Evolutionary conservation across 2,113 vertebrate genomes (phyloP).

Genomic region (Mastomys coucha): DNA sequence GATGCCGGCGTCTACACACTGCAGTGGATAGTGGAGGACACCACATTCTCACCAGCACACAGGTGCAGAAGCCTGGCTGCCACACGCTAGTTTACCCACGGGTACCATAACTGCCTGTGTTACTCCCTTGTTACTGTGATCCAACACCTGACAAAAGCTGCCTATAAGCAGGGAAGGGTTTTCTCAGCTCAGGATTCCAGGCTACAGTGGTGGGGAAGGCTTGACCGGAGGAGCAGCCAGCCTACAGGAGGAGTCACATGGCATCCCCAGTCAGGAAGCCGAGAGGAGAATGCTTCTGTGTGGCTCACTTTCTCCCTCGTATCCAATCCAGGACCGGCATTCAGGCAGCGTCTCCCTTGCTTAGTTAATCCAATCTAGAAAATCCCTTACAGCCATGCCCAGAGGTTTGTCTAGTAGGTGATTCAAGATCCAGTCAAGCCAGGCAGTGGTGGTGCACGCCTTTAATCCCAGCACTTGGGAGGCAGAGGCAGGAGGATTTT

Average conservation of each 20-base stretch:
- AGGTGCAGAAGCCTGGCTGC: background rate
- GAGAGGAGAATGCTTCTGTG: background rate
- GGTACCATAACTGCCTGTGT: background rate
- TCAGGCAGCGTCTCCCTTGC: background rate
- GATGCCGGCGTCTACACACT: too few relatives aligned
- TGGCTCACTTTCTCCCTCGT: background rate
- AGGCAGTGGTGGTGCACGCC: too few relatives aligned
- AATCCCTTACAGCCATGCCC: background rate
- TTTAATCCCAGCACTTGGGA: too few relatives aligned
- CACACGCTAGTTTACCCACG: background rate
- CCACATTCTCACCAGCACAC: background rate
- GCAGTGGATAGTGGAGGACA: background rate
- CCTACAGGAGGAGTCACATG: background rate
- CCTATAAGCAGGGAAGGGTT: background rate
- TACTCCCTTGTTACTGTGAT: background rate
- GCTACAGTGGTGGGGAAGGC: background rate
- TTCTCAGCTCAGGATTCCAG: too few relatives aligned
- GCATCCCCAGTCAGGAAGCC: background rate
- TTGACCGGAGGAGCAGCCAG: accelerated
- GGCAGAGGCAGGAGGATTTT: too few relatives aligned
- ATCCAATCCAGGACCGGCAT: background rate
- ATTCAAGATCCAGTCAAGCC: background rate
- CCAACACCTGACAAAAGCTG: background rate
- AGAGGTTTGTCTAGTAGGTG: background rate
- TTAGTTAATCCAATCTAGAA: background rate